Conservation (phyloP, 2,113 vertebrate species). For the Scopus umbretta region DNA sequence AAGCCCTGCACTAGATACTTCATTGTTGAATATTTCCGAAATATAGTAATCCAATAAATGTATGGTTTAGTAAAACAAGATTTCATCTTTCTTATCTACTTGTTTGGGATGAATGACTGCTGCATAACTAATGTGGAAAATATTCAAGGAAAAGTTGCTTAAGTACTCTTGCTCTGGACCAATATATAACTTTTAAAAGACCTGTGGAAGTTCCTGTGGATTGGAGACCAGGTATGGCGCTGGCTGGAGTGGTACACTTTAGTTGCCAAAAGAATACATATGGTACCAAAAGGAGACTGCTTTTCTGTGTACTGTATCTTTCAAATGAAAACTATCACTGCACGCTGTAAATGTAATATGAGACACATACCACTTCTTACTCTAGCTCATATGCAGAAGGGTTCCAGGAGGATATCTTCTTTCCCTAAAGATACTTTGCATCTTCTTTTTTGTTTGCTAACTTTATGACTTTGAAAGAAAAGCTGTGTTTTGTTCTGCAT, state of each 20-base stretch:
- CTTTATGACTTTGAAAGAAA: background rate
- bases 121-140: background rate
- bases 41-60: background rate
- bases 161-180: background rate
- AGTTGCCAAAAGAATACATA: background rate
- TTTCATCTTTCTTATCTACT: background rate
- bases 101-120: background rate
- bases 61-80: background rate
- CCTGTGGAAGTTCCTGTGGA: background rate
- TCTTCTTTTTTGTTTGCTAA: background rate
- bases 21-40: background rate
- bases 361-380: background rate
- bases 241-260: background rate
- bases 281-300: background rate
- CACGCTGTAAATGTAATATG: background rate
- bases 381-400: background rate
- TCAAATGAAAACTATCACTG: background rate
- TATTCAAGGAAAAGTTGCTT: background rate
- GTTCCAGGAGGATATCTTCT: background rate
- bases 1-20: background rate
- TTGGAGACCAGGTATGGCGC: background rate
- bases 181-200: background rate
- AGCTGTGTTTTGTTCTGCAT: background rate
- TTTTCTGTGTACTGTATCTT: background rate
- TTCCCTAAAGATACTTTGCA: background rate